Evolutionary conservation across 2,888 invertebrate species (phyloP).

Genomic region (Dyspetes luteomarginatus): DNA sequence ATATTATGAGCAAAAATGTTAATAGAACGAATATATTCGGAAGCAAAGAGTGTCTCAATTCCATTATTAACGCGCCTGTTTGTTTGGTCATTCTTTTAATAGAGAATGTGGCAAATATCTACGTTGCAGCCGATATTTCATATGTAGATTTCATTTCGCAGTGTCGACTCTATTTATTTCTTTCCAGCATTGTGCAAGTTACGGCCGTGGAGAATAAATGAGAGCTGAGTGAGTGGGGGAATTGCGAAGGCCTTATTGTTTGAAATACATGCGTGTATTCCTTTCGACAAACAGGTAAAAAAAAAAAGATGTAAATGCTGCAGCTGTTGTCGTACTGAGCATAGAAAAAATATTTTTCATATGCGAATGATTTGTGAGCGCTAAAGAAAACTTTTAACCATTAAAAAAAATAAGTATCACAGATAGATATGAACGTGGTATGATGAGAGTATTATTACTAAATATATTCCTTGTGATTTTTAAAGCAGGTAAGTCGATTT

Average conservation of each 20-base stretch:
- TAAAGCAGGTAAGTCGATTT: too few relatives aligned
- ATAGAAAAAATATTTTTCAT: not conserved
- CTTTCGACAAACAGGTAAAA: not conserved
- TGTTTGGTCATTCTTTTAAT: not conserved
- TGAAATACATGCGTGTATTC: not conserved
- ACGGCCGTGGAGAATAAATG: not conserved
- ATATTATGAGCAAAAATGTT: not conserved
- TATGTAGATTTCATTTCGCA: conserved; percentile 10
- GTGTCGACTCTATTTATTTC: not conserved
- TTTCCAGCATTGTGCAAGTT: not conserved
- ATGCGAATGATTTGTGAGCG: not conserved
- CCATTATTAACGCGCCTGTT: not conserved
- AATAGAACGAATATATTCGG: conserved; percentile 23
- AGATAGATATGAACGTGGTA: too few relatives aligned
- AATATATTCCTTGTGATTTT: too few relatives aligned
- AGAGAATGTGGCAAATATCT: conserved; percentile 4
- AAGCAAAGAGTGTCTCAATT: not conserved
- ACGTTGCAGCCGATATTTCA: not conserved
- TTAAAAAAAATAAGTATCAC: too few relatives aligned
- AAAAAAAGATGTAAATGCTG: not conserved
- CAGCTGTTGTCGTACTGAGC: not conserved
- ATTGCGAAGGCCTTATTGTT: not conserved
- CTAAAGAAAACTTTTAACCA: too few relatives aligned
- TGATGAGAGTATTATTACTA: too few relatives aligned
- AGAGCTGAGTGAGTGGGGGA: not conserved